Evolutionary conservation across 2,888 invertebrate species (phyloP), one percentile per base, ranked within the genome.

Genomic region (Tuberolachnus salignus): DNA sequence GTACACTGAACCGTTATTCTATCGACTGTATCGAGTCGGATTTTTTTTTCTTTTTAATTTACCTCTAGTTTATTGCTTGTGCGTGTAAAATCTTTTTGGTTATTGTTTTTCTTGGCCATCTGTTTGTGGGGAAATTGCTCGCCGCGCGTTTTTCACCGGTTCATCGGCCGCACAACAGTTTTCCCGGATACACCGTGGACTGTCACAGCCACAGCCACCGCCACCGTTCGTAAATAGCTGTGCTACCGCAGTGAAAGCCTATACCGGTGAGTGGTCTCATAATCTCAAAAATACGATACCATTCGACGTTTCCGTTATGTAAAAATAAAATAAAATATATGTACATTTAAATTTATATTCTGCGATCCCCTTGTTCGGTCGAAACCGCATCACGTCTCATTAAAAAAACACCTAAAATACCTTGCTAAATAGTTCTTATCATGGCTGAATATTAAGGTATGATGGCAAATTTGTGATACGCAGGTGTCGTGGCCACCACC

Each of bases 151-250:
- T 63, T 74, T 55, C 55, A 55, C 26, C 64, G 75, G 66, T 75
- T 75, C 75, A 75, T 75, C 75, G 75, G 66, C 26, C 66, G 55
- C 21, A 34, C 6, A 67, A 75, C 46, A 19, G 75, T 75, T 75
- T 75, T 64, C 23, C 66, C 26, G 44, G 55, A 3, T 34, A 34
- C 34, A 34, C 34, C 34, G 14, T 1, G n/a, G 49, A 66, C 49
- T 66, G 66, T 46, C n/a, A 46, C 23, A n/a, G 21, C 66, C n/a
- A 46, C 23, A n/a, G 21, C 66, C 16, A 66, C 23, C 59, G 14
- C 3, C 46, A 23, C 55, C 3, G 34, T 34, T 44, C 3, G 34
- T 34, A 34, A 34, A 34, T 34, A 34, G 57, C 46, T 4, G 71
- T n/a, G 34, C 34, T 34, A 6, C 13, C 11, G n/a, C 19, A 14